Evolutionary conservation across 2,797 vertebrate genomes (phyloP).

Genomic region (Sibirionetta formosa): DNA sequence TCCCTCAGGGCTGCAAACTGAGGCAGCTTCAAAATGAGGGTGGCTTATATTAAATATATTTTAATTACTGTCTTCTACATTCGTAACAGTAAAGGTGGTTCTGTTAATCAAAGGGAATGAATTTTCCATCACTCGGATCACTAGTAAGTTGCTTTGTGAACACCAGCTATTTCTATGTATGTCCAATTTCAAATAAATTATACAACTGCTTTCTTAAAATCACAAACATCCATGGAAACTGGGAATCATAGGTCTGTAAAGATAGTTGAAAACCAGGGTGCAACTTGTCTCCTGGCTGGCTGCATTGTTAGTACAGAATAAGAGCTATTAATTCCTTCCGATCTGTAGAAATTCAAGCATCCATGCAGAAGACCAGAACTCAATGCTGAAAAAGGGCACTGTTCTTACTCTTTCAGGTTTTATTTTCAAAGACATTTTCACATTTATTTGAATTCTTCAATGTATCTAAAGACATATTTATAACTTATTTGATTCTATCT

Average conservation of each 20-base stretch:
- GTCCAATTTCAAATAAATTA: not conserved
- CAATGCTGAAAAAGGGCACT: not conserved
- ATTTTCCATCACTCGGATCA: not conserved
- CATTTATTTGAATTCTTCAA: not conserved
- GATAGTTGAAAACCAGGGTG: not conserved
- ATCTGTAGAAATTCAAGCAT: not conserved
- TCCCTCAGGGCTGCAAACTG: not conserved
- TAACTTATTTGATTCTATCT: not conserved
- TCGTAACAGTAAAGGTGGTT: not conserved
- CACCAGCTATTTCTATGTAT: no score
- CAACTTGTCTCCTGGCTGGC: not conserved
- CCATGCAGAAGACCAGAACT: not conserved
- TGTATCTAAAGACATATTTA: not conserved
- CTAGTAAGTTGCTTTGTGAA: not conserved
- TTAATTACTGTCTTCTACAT: constrained; percentile 46
- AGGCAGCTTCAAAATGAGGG: constrained; percentile 47
- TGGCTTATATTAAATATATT: constrained; percentile 48
- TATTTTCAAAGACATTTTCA: not conserved
- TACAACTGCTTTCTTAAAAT: not conserved
- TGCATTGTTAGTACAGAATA: not conserved
- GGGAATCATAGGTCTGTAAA: not conserved
- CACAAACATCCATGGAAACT: not conserved
- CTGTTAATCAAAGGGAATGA: not conserved
- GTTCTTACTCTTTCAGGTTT: not conserved
- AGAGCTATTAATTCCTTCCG: not conserved